Base-by-base conservation (phyloP, 2,113 vertebrate genomes). In the Craseonycteris thonglongyai region DNA sequence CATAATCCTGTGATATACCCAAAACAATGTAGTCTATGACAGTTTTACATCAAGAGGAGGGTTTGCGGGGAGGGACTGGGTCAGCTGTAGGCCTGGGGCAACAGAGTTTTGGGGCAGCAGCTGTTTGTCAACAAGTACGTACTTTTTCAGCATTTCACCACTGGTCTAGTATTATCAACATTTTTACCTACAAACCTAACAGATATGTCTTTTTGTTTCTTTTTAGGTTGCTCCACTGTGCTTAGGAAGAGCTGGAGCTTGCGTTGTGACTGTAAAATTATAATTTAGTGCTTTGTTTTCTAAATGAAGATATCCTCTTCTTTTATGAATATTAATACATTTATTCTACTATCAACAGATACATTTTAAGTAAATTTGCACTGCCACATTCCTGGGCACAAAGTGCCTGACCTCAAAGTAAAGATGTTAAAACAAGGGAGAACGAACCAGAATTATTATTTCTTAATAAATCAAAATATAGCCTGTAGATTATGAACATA, bases 211-310 rank as follows among this genome's bases (percentile, higher is more conserved):
- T 91, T 92, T 81, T 45, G 18, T 92, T 65, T 96, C 90, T 94
- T 95, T 95, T 49, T 96, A 99, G 99, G 99, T 99, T 95, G 99
- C 99, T 83, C 98, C 99, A 8, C 97, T 99, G 96, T 99, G 99
- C 97, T 98, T 99, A 92, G 99, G 99, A 98, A 98, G 99, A 98
- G 99, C 99, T 63, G 99, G 99, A 47, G 99, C 99, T 4, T 99
- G 99, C 74, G 99, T 99, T 87, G 99, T 99, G 96, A 99, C 99
- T 26, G 99, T 99, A 90, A 99, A 99, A 98, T 98, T 99, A 78
- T 99, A 97, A 98, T 75, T 54, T 40, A 88, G 10, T 58, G 35
- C 49, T 90, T 74, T 61, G 58, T 91, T 97, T 97, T 95, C 51
- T 94, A 89, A 80, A 21, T 91, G 90, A 98, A 96, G 83, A 92